Base-by-base conservation (phyloP, 2,113 vertebrate genomes). In the Speoplatyrhinus poulsoni region DNA sequence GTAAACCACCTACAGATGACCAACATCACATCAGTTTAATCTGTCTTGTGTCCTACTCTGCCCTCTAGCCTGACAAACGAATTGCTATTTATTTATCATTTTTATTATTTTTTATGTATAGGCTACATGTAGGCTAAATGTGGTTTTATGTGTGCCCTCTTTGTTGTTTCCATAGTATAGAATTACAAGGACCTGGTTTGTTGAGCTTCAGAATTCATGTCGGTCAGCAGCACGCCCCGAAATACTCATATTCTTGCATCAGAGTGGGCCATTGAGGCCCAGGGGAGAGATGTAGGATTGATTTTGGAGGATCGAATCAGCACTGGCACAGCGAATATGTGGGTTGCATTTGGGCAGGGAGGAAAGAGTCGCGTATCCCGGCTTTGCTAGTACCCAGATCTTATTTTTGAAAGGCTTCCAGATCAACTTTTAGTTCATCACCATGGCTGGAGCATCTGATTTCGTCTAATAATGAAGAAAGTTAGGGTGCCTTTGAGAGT, bases 221-320 rank as follows among this genome's bases (percentile, higher is more conserved):
- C 74, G 76, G 83, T 88, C 81, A 71, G 62, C 73, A 73, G 62
- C 72, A 73, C 49, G 61, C 75, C 80, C 85, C 75, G 82, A 82
- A 82, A 85, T 84, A 81, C 88, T 83, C 86, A 78, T 69, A 66
- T 85, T 74, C 68, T 74, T 86, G 80, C 81, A 72, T 87, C 86
- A 89, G 71, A 87, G 77, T 69, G 68, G 81, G 77, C 64, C 83
- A 81, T 36, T 7, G 60, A 69, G 59, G 83, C 88, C 90, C 70
- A 63, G 69, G 85, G 87, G 83, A 82, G 65, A 70, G 36, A 77
- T 79, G 79, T 60, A 65, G 63, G 75, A 91, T 92, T 88, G 85
- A 90, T 88, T 12, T 81, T 65, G 54, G 64, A 70, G 49, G 72
- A 90, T 92, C 85, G 66, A 92, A 90, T 63, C 55, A 69, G 73